Base-by-base conservation (phyloP, 1,140 invertebrate species). In the Palaemon carinicauda region DNA sequence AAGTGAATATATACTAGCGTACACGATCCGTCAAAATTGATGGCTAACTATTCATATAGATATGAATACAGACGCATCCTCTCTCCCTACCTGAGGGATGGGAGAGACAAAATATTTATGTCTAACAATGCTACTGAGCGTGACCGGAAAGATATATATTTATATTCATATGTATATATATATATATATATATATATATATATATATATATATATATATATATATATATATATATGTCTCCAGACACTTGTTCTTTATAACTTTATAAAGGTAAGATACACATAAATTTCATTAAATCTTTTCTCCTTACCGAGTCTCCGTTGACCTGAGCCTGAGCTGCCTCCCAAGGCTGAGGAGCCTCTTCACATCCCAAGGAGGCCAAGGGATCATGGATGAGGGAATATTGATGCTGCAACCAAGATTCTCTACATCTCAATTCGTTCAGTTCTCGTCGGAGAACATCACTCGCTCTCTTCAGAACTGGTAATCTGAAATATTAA, bases 351-450 rank as follows among this genome's bases (percentile, higher is more conserved):
- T 89, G 87, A 2, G 96, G 96, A 65, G 96, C 93, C 92, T 96
- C 95, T 91, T 96, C 95, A 89, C 96, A 96, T 51, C 96, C 96
- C 7, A 97, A 92, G 91, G 96, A 95, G 85, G 95, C 95, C 52
- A 98, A 92, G n/a, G 96, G 95, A 52, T 94, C 93, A 88, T 95
- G 94, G 80, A 98, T 96, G 88, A 97, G 93, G 89, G 97, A 95
- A 7, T 95, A 94, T 91, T 97, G 94, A 87, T 94, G 94, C 52
- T 94, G 93, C 90, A 96, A 94, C 91, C 96, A 96, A 78, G 95
- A 94, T 91, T 97, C 96, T 87, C 94, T 94, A 90, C 96, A 96
- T 82, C 94, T 94, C 69, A 97, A 90, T 90, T 93, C 93, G 33
- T 94, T 92, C 50, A 94, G 87, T 89, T 94, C 93, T 90, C 93